phyloP scores from a whole-genome alignment of 1,140 invertebrate genomes.

The Drosophila kikkawai region DNA sequence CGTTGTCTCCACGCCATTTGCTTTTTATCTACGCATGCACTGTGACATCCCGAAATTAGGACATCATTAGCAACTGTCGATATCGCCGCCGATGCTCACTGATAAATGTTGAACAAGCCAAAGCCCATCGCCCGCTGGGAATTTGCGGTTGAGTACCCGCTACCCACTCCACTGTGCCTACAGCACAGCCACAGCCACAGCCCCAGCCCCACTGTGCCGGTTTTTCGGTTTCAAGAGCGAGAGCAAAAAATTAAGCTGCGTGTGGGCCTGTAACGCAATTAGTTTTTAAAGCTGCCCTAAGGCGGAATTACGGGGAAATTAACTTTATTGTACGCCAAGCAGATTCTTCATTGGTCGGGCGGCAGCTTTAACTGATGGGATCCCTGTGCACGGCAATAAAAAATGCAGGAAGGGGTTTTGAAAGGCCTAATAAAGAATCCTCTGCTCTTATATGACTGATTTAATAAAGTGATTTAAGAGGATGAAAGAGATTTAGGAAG shows the following conservation, averaged over 20 bases:
- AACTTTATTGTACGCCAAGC: constrained; percentile 29
- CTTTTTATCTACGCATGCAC: constrained; percentile 70
- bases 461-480: neutral
- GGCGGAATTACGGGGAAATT: constrained; percentile 36
- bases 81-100: constrained; percentile 56
- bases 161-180: neutral
- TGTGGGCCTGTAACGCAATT: constrained; percentile 41
- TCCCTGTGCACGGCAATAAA: neutral
- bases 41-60: constrained; percentile 81
- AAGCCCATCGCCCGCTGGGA: constrained; percentile 21
- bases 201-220: constrained; percentile 15
- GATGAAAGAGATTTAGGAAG: neutral
- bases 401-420: neutral
- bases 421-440: neutral
- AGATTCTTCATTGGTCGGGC: neutral
- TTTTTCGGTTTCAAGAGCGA: constrained; percentile 14
- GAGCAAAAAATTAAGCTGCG: constrained; percentile 37
- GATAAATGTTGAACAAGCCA: constrained; percentile 64
- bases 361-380: constrained; percentile 2
- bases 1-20: constrained; percentile 19
- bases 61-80: constrained; percentile 84
- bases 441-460: neutral
- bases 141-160: constrained; percentile 29
- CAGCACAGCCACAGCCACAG: neutral
- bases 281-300: constrained; percentile 50